These are phyloP conservation scores for Rhingia rostrata DNA, from an alignment of 2,888 invertebrate genomes.

Conservation along the genomic window DNA sequence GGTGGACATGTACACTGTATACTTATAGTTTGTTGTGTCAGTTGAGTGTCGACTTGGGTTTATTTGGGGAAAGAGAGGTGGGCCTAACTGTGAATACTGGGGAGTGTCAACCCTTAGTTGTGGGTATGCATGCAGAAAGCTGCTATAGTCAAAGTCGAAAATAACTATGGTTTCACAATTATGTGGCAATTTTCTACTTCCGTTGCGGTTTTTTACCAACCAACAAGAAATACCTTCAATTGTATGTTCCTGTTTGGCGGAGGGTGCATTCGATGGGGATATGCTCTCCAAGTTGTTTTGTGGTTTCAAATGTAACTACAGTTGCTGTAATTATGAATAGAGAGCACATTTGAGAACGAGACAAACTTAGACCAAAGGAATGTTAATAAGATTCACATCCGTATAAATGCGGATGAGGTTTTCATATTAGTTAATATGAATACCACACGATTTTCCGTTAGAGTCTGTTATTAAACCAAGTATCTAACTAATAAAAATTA, in stretches of 20 bases:
- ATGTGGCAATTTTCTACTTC: constrained; percentile 73
- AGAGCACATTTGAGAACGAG: constrained; percentile 52
- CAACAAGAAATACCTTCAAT: constrained; percentile 19
- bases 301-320: constrained; percentile 68
- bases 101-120: background rate
- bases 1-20: background rate
- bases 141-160: constrained; percentile 22
- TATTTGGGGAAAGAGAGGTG: background rate
- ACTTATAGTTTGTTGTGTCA: constrained; percentile 41
- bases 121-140: constrained; percentile 18
- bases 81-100: background rate
- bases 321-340: constrained; percentile 61
- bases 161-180: constrained; percentile 68
- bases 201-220: constrained; percentile 44
- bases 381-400: too few species aligned
- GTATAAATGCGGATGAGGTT: too few species aligned
- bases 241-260: constrained; percentile 43
- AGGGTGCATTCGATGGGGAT: constrained; percentile 26
- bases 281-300: constrained; percentile 27
- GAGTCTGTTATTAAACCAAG: too few species aligned
- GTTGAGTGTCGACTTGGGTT: constrained; percentile 24
- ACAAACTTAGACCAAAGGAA: background rate
- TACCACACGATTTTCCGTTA: too few species aligned
- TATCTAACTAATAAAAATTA: too few species aligned
- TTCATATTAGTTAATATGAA: too few species aligned